Evolutionary conservation across 53 echinoderm and acorn worm species (phyloP).

Genomic region (Glandiceps talaboti): DNA sequence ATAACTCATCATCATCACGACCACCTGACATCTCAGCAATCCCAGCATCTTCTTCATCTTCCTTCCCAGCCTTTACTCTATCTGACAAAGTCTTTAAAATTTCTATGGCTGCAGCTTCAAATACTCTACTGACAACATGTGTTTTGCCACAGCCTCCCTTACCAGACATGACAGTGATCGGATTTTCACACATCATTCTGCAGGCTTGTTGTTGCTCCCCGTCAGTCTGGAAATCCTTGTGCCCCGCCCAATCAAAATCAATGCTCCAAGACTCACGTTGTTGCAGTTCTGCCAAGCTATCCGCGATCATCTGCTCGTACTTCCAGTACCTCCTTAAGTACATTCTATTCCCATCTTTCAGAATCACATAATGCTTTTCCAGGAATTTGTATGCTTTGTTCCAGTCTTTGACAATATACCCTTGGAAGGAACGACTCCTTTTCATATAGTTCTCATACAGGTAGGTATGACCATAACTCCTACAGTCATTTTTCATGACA

Average conservation of each 20-base stretch:
- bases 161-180: constrained; percentile 13
- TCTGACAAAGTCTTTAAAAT: not conserved
- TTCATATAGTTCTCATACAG: constrained; percentile 9
- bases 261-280: not conserved
- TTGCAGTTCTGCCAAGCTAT: not conserved
- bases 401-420: constrained; percentile 7
- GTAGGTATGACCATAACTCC: constrained; percentile 3
- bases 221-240: constrained; percentile 4
- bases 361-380: not conserved
- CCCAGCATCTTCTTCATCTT: not conserved
- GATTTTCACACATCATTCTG: constrained; percentile 14
- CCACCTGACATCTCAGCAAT: not conserved
- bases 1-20: not conserved
- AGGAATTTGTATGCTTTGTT: constrained; percentile 7
- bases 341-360: not conserved
- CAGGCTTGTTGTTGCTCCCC: not conserved
- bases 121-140: constrained; percentile 7
- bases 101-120: not conserved
- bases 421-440: not conserved
- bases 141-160: constrained; percentile 16
- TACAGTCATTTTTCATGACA: constrained; percentile 9
- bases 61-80: not conserved
- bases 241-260: not conserved
- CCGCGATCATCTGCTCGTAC: constrained; percentile 3
- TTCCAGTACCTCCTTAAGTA: constrained; percentile 7